Evolutionary conservation across 2,888 invertebrate species (phyloP).

Genomic region (Pomacea canaliculata): DNA sequence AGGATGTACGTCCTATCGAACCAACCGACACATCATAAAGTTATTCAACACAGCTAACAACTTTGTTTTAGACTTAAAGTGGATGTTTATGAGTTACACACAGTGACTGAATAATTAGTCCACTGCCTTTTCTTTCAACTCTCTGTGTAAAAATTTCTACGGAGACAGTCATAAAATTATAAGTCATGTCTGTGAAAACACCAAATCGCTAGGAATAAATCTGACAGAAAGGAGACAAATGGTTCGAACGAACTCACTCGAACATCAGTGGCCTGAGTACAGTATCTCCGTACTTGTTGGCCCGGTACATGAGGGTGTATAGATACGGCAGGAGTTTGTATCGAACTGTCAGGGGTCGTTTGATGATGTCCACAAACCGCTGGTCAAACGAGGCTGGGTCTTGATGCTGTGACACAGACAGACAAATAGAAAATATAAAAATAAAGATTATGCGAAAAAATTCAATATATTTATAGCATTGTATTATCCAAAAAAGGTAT

Average conservation of each 20-base stretch:
- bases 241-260: conserved; percentile 53
- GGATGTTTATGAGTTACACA: too few relatives aligned
- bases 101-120: too few relatives aligned
- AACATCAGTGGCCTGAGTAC: conserved; percentile 68
- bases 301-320: conserved; percentile 69
- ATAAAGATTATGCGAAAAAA: too few relatives aligned
- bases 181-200: background rate
- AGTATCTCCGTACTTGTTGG: conserved; percentile 63
- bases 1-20: too few relatives aligned
- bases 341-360: conserved; percentile 56
- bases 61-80: too few relatives aligned
- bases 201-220: background rate
- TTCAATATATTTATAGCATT: too few relatives aligned
- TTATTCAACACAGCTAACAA: too few relatives aligned
- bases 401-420: conserved; percentile 49
- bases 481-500: too few relatives aligned
- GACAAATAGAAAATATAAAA: background rate
- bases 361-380: conserved; percentile 40
- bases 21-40: too few relatives aligned
- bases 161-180: background rate
- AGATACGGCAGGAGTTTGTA: conserved; percentile 70
- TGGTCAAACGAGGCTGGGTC: conserved; percentile 61
- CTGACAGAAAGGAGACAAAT: background rate
- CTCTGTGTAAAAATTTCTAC: too few relatives aligned
- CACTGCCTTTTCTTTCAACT: too few relatives aligned